These are phyloP conservation scores for Pristionchus maxplancki DNA, from an alignment of 2,888 invertebrate genomes.

Conservation along the genomic window DNA sequence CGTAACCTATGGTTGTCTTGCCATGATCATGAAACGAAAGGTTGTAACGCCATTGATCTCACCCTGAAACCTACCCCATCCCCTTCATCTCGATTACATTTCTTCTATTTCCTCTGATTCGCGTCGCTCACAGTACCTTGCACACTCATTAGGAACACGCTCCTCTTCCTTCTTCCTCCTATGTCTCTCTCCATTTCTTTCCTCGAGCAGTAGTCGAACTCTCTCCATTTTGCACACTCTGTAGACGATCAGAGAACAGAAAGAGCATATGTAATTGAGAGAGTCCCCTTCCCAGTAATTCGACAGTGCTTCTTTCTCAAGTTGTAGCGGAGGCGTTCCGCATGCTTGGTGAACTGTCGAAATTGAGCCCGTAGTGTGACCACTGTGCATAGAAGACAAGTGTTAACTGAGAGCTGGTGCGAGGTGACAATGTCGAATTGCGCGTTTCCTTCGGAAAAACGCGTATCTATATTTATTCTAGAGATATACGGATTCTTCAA, in stretches of 20 bases:
- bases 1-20: no score
- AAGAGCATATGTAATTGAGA: background rate
- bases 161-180: background rate
- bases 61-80: background rate
- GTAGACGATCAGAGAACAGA: background rate
- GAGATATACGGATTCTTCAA: no score
- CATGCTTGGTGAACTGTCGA: background rate
- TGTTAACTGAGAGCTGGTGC: background rate
- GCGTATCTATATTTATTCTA: no score
- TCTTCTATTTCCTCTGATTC: no score
- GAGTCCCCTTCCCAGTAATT: constrained; percentile 20
- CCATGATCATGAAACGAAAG: background rate
- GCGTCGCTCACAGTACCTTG: background rate
- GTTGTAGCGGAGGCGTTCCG: background rate
- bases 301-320: background rate
- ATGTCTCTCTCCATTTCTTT: background rate
- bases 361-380: background rate
- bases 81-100: background rate
- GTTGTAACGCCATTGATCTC: background rate
- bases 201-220: background rate
- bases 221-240: background rate
- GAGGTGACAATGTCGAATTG: no score
- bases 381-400: no score
- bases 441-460: no score
- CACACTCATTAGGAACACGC: constrained; percentile 12